Evolutionary conservation across 2,797 vertebrate species (phyloP).

Genomic region (Crenichthys baileyi): DNA sequence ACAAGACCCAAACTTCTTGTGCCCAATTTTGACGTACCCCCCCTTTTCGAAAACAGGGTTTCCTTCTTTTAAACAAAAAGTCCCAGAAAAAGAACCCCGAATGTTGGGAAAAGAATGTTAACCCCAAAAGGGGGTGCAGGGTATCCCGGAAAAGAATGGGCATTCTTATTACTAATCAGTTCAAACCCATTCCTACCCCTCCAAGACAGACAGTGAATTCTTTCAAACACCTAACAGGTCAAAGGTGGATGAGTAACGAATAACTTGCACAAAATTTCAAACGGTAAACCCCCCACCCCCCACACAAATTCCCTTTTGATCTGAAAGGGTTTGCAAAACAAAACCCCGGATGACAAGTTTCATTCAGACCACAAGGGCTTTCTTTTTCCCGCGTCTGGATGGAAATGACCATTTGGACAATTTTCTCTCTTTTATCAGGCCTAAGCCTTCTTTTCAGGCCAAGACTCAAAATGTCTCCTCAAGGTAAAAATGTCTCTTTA

Average conservation of each 20-base stretch:
- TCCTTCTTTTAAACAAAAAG: conserved; percentile 4
- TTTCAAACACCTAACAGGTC: conserved; percentile 64
- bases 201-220: conserved; percentile 48
- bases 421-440: conserved; percentile 60
- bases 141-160: conserved; percentile 33
- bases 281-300: conserved; percentile 69
- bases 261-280: conserved; percentile 70
- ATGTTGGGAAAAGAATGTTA: conserved; percentile 12
- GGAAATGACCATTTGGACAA: conserved; percentile 69
- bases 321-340: conserved; percentile 76
- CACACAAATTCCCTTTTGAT: conserved; percentile 57
- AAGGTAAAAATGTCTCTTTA: conserved; percentile 51
- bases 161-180: conserved; percentile 54
- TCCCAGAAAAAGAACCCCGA: conserved; percentile 2
- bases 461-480: conserved; percentile 44
- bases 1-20: background rate
- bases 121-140: conserved; percentile 32
- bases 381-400: too few species aligned
- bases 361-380: conserved; percentile 67
- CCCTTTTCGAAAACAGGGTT: conserved; percentile 25
- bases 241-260: conserved; percentile 75
- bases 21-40: background rate
- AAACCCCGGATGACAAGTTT: conserved; percentile 69
- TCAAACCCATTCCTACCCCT: conserved; percentile 27
- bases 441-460: conserved; percentile 38